Conservation (phyloP, 2,888 invertebrate genomes). For the Trachelus troglodyta region DNA sequence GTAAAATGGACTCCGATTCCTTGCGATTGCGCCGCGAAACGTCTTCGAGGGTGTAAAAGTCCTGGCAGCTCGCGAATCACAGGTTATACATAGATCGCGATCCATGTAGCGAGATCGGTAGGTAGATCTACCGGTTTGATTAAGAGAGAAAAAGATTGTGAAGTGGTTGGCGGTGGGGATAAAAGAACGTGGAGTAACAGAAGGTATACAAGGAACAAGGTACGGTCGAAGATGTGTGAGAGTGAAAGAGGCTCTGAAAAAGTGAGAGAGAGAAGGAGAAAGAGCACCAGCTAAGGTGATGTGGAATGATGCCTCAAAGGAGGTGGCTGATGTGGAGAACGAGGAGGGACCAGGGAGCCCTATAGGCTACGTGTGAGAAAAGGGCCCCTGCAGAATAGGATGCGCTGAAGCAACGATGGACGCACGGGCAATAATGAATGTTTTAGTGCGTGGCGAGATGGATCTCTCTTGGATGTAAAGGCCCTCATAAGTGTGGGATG, state of each 20-base stretch:
- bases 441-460: slow-evolving; percentile 40
- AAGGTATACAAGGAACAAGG: too few relatives aligned
- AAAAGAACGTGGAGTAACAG: too few relatives aligned
- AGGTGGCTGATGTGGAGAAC: slow-evolving; percentile 31
- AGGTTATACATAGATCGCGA: slow-evolving; percentile 36
- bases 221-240: slow-evolving; percentile 5
- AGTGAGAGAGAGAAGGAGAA: slow-evolving; percentile 18
- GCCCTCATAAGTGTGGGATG: slow-evolving; percentile 24
- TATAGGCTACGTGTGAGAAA: neutral
- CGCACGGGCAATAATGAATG: slow-evolving; percentile 40
- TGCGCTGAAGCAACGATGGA: slow-evolving; percentile 25
- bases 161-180: neutral
- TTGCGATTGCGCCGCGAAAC: slow-evolving; percentile 32
- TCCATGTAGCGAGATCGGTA: slow-evolving; percentile 30
- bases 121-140: slow-evolving; percentile 50
- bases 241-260: slow-evolving; percentile 16
- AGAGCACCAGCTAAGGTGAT: slow-evolving; percentile 20
- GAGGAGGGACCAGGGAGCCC: slow-evolving; percentile 5
- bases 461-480: slow-evolving; percentile 28
- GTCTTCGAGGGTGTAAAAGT: slow-evolving; percentile 34
- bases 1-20: slow-evolving; percentile 28
- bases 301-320: slow-evolving; percentile 32
- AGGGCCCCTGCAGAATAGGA: neutral
- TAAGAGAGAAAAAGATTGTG: slow-evolving; percentile 26
- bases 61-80: slow-evolving; percentile 32